Conservation (phyloP, 2,113 vertebrate species). For the Actinemys pallida region DNA sequence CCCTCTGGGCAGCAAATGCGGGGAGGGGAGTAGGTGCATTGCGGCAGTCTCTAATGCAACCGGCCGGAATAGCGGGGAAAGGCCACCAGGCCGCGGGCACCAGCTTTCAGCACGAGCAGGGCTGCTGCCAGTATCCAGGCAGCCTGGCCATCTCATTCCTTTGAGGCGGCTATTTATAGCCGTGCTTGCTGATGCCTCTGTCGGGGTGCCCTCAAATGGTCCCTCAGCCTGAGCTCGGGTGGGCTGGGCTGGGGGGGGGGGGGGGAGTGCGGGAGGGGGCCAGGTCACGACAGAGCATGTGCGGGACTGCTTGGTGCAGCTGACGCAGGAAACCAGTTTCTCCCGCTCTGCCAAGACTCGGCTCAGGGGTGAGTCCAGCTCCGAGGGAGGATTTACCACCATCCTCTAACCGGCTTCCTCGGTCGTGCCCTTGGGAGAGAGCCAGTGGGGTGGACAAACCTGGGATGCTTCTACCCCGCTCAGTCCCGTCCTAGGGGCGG, state of each 20-base stretch:
- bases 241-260: background rate
- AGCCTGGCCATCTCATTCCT: background rate
- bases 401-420: background rate
- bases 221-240: background rate
- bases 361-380: background rate
- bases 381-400: background rate
- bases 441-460: fast-evolving
- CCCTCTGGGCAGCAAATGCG: background rate
- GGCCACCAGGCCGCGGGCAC: conserved; percentile 21
- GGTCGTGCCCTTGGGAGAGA: background rate
- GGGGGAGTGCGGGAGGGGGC: fast-evolving
- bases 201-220: conserved; percentile 24
- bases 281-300: fast-evolving
- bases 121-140: conserved; percentile 14
- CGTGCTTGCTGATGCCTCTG: background rate
- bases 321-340: fast-evolving
- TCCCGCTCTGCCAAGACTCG: background rate
- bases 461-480: fast-evolving
- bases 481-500: fast-evolving
- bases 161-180: conserved; percentile 56
- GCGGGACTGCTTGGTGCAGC: background rate
- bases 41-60: background rate
- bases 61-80: background rate
- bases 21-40: background rate
- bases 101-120: fast-evolving